Percentiles rank a stretch among this genome's conserved stretches.
Conservation (phyloP, 2,797 vertebrate genomes). For the Gorsachius magnificus region DNA sequence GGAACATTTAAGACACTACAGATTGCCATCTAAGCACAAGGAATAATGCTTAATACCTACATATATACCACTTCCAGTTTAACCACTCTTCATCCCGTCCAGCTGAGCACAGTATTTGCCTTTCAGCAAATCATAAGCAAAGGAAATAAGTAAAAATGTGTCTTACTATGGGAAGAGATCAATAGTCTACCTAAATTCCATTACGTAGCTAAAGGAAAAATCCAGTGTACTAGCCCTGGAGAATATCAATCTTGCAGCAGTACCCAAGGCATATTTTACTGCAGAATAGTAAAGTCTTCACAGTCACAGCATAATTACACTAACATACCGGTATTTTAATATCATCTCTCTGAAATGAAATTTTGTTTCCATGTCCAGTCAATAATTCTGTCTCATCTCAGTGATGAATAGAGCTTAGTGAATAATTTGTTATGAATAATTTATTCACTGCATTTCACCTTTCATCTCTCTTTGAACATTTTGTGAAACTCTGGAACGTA, state of each 20-base stretch:
- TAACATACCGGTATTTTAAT: constrained; percentile 16
- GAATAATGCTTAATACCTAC: background rate
- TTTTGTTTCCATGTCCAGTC: constrained; percentile 65
- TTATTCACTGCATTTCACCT: constrained; percentile 58
- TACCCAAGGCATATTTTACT: constrained; percentile 40
- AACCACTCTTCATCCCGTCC: background rate
- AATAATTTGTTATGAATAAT: constrained; percentile 62
- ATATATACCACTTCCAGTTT: background rate
- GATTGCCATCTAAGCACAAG: background rate
- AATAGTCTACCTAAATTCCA: constrained; percentile 7
- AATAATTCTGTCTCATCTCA: constrained; percentile 61
- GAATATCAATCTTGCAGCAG: constrained; percentile 48
- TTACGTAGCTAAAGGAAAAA: constrained; percentile 16
- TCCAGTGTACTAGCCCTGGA: background rate
- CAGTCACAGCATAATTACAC: constrained; percentile 46
- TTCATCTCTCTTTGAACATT: constrained; percentile 25
- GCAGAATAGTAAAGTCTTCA: constrained; percentile 38
- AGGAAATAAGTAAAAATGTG: background rate
- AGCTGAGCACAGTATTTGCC: background rate
- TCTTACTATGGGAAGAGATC: constrained; percentile 18
- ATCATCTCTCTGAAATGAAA: constrained; percentile 46
- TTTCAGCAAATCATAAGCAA: background rate
- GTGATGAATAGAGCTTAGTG: constrained; percentile 52
- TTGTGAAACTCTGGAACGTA: background rate
- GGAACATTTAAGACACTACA: background rate